Evolutionary conservation across 2,113 vertebrate genomes (phyloP).

Genomic region (Zingel zingel): DNA sequence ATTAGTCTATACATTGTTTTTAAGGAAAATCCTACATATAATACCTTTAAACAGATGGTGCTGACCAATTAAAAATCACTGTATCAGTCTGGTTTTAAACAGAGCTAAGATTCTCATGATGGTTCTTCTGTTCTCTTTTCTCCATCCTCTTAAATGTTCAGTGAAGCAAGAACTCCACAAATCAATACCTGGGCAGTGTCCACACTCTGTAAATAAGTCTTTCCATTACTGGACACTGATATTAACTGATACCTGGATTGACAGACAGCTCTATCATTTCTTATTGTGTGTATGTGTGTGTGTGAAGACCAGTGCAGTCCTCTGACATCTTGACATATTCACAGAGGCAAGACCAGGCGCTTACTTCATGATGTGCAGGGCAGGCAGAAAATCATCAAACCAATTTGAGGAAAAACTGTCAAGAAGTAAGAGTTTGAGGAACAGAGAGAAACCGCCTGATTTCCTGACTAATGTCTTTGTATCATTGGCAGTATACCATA

Average conservation of each 20-base stretch:
- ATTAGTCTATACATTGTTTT: no score
- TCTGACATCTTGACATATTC: slow-evolving; percentile 57
- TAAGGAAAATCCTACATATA: no score
- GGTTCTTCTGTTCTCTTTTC: slow-evolving; percentile 13
- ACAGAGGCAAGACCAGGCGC: slow-evolving; percentile 30
- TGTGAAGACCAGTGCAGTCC: not conserved
- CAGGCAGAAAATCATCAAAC: slow-evolving; percentile 38
- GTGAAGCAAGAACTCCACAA: slow-evolving; percentile 44
- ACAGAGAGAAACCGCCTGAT: slow-evolving; percentile 8
- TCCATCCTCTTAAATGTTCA: slow-evolving; percentile 47
- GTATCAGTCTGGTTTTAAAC: not conserved
- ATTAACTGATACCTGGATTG: slow-evolving; percentile 67
- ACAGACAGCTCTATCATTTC: slow-evolving; percentile 44
- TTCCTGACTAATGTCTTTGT: slow-evolving; percentile 25
- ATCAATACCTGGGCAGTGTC: slow-evolving; percentile 58
- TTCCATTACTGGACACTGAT: slow-evolving; percentile 67
- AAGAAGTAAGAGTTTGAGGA: slow-evolving; percentile 28
- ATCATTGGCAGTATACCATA: not conserved
- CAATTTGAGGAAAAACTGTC: slow-evolving; percentile 49
- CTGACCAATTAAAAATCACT: not conserved
- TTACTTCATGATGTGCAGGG: slow-evolving; percentile 25
- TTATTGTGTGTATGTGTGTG: slow-evolving; percentile 16
- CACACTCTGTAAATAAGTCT: slow-evolving; percentile 54
- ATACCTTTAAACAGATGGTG: not conserved
- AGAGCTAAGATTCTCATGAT: not conserved